phyloP scores from a whole-genome alignment of 2,888 invertebrate genomes.

The Aplocera efformata region DNA sequence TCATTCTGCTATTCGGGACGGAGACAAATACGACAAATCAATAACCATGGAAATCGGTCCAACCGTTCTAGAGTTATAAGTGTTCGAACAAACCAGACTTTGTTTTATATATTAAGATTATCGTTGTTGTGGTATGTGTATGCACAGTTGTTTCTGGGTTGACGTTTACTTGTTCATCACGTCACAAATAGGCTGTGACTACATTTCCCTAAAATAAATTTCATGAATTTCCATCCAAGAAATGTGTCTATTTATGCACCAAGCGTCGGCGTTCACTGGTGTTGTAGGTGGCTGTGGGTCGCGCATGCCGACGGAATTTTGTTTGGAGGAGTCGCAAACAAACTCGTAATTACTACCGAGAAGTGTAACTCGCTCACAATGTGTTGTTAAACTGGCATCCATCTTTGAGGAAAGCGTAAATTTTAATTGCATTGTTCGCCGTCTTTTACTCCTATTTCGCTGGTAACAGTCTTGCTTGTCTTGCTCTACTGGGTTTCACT shows the following conservation, averaged over 20 bases:
- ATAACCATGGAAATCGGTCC: too few relatives aligned
- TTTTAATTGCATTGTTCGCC: constrained; percentile 36
- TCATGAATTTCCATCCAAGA: constrained; percentile 67
- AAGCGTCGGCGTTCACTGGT: constrained; percentile 52
- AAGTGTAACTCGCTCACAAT: constrained; percentile 53
- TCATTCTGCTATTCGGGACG: too few relatives aligned
- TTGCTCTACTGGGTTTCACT: background rate
- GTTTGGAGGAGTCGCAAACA: constrained; percentile 73
- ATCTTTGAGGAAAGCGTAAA: constrained; percentile 42
- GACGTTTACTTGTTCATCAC: constrained; percentile 47
- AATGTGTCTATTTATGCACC: constrained; percentile 69
- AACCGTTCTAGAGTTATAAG: too few relatives aligned
- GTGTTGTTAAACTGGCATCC: constrained; percentile 47
- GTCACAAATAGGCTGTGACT: constrained; percentile 52
- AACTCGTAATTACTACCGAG: constrained; percentile 57
- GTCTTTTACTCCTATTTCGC: constrained; percentile 11
- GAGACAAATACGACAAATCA: too few relatives aligned
- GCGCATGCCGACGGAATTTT: constrained; percentile 64
- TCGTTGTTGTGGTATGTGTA: background rate
- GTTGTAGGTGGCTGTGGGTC: constrained; percentile 55
- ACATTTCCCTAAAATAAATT: constrained; percentile 58
- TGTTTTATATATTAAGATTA: too few relatives aligned
- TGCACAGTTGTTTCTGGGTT: constrained; percentile 14
- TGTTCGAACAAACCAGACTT: too few relatives aligned
- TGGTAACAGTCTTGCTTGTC: constrained; percentile 7